Base-by-base conservation (phyloP, 2,888 invertebrate species). In the Biston stratarius region DNA sequence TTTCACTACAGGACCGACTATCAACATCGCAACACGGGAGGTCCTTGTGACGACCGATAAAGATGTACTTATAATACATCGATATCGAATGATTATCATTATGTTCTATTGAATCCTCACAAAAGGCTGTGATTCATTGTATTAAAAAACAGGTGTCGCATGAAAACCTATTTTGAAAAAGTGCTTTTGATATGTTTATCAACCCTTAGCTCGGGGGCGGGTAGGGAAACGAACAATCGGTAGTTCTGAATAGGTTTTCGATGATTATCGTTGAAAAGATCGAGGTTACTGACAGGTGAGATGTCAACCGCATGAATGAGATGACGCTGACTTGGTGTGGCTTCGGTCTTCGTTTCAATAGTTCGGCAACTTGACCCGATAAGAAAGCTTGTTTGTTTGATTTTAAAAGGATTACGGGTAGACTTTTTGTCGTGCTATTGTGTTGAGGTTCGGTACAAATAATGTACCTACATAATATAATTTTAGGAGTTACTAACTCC, bases 181-280 rank as follows among this genome's bases (percentile, higher is more conserved):
- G 78, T 76, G 77, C 85, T 83, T 90, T 93, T 93, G 92, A 93
- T 92, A 92, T 92, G 90, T 93, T 93, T 93, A 93, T 93, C 92
- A 91, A 89, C 87, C 88, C 89, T 89, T 91, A 24, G 90, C 48
- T 82, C 78, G 88, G 86, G 90, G 92, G 89, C 85, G 86, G 84
- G 85, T 86, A 85, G 82, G 82, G 51, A 62, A 59, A 81, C 76
- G 83, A 89, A 92, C 90, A 91, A 92, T 90, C 80, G 82, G 66
- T 70, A 67, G 71, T 66, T 57, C 77, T 89, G 89, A 91, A 91
- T 92, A 89, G 87, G 78, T 80, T 66, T 84, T 82, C 83, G 90
- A 91, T 91, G 86, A 83, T 89, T 88, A 91, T 92, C 90, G 82
- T 86, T 81, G 77, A 84, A 86, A 84, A 85, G 81, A 80, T 79